Conservation (phyloP, 1,140 invertebrate species). For the Scaptomyza montana region DNA sequence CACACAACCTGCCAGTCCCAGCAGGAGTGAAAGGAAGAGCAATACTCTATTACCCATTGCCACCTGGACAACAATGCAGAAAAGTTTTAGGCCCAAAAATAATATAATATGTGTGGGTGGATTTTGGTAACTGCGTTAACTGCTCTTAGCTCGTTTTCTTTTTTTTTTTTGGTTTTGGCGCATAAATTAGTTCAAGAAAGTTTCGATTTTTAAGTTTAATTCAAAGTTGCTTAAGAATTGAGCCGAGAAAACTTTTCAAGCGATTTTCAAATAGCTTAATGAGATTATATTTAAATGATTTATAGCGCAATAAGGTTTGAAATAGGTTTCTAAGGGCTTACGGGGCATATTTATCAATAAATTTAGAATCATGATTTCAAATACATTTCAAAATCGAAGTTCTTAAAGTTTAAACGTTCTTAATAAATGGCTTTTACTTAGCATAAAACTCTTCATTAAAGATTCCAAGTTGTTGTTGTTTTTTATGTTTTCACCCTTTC, state of each 20-base stretch:
- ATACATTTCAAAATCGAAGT: too few species aligned
- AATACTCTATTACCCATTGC: conserved; percentile 3
- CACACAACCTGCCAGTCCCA: background rate
- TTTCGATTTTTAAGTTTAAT: conserved; percentile 43
- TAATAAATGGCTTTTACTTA: too few species aligned
- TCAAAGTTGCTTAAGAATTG: conserved; percentile 26
- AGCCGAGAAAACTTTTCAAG: too few species aligned
- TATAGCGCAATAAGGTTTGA: too few species aligned
- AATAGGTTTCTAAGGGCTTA: too few species aligned
- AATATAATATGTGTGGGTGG: conserved; percentile 23
- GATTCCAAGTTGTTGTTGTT: conserved; percentile 3
- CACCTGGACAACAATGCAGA: conserved; percentile 34
- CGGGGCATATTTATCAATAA: too few species aligned
- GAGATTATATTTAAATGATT: too few species aligned
- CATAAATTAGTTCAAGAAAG: conserved; percentile 20
- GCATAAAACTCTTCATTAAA: background rate
- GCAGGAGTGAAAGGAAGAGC: conserved; percentile 7
- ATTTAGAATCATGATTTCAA: too few species aligned
- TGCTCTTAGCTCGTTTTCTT: background rate
- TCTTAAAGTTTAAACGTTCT: too few species aligned
- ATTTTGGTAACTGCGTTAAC: conserved; percentile 3
- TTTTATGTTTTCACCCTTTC: background rate
- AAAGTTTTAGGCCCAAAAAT: conserved; percentile 18
- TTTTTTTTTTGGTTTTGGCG: conserved; percentile 9
- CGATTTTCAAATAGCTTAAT: too few species aligned